Conservation (phyloP, 2,888 invertebrate genomes). For the Spilarctia lutea region DNA sequence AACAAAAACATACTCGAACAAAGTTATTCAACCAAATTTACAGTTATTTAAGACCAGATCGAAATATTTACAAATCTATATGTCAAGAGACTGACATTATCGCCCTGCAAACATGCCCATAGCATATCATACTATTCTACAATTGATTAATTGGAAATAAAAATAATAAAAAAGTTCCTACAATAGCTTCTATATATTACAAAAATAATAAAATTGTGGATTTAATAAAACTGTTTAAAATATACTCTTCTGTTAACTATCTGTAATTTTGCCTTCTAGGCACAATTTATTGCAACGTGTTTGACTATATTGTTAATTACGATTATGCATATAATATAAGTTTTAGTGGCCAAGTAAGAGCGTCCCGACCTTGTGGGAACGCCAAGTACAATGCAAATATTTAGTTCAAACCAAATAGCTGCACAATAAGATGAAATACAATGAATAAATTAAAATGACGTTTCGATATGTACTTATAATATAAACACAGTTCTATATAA, state of each 20-base stretch:
- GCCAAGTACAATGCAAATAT: conserved; percentile 27
- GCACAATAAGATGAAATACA: conserved; percentile 42
- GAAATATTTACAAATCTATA: conserved; percentile 75
- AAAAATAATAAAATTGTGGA: conserved; percentile 75
- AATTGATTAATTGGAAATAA: conserved; percentile 68
- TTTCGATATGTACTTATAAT: conserved; percentile 49
- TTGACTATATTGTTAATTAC: conserved; percentile 71
- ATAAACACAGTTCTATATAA: conserved; percentile 26
- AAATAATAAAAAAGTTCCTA: conserved; percentile 58
- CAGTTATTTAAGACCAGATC: conserved; percentile 74
- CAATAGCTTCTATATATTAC: conserved; percentile 68
- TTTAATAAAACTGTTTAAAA: conserved; percentile 68
- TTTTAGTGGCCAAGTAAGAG: conserved; percentile 53
- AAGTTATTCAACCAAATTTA: conserved; percentile 68
- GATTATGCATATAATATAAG: conserved; percentile 71
- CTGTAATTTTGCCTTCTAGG: conserved; percentile 71
- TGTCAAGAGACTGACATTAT: conserved; percentile 55
- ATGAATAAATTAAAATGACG: conserved; percentile 37
- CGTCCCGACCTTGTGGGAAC: conserved; percentile 24
- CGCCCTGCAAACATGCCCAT: conserved; percentile 49
- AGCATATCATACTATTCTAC: conserved; percentile 58
- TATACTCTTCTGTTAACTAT: conserved; percentile 61
- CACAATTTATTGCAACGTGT: conserved; percentile 79
- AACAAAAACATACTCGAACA: conserved; percentile 69
- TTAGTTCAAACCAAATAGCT: conserved; percentile 29